Conservation (phyloP, 2,797 vertebrate genomes). For the Cottoperca gobio region DNA sequence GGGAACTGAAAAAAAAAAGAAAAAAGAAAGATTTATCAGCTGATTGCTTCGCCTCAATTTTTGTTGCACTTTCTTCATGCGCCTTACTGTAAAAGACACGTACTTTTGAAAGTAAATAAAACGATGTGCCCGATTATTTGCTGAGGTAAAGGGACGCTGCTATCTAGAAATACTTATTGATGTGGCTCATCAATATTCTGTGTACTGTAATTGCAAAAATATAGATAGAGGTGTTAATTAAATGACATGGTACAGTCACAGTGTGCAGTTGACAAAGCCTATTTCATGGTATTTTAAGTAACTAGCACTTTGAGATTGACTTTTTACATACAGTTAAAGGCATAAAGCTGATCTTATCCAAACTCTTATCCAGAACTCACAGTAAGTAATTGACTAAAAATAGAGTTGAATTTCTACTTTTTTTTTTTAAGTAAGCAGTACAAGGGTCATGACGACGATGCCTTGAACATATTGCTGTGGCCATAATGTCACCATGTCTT, state of each 20-base stretch:
- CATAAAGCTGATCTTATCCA: background rate
- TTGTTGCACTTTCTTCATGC: slow-evolving; percentile 82
- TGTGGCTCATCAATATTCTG: slow-evolving; percentile 70
- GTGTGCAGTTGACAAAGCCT: slow-evolving; percentile 52
- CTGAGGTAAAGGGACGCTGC: slow-evolving; percentile 42
- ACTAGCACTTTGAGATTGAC: slow-evolving; percentile 17
- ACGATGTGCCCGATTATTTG: slow-evolving; percentile 70
- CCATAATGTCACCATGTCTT: slow-evolving; percentile 4
- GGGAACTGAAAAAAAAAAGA: slow-evolving; percentile 70
- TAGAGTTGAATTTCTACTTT: background rate
- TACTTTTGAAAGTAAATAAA: slow-evolving; percentile 78
- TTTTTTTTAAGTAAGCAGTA: slow-evolving; percentile 12
- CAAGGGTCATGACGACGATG: background rate
- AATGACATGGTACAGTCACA: slow-evolving; percentile 58
- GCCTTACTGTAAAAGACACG: slow-evolving; percentile 78
- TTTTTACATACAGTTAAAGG: slow-evolving; percentile 22
- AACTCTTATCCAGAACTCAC: slow-evolving; percentile 28
- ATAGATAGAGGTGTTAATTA: slow-evolving; percentile 65
- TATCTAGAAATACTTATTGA: slow-evolving; percentile 75
- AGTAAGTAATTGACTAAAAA: slow-evolving; percentile 7
- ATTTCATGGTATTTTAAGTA: slow-evolving; percentile 54
- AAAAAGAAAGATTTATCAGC: slow-evolving; percentile 82
- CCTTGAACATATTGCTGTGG: slow-evolving; percentile 4
- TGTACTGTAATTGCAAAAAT: slow-evolving; percentile 65
- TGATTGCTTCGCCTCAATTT: slow-evolving; percentile 86